These are phyloP conservation scores for Chouioia cunea DNA, from an alignment of 2,888 invertebrate species.

Conservation along the genomic window DNA sequence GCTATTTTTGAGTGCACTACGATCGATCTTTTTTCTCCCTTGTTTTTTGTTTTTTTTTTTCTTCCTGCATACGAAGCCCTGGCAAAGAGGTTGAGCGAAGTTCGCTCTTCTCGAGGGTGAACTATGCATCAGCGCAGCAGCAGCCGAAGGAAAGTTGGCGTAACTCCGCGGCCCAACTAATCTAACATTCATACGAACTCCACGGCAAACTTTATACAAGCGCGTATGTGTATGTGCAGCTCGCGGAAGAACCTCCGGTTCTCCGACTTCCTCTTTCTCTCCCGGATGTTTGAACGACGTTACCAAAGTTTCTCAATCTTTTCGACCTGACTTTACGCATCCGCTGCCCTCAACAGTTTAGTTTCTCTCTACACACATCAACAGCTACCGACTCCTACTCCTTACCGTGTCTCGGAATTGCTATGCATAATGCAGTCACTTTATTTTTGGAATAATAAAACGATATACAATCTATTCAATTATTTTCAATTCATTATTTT, in stretches of 20 bases:
- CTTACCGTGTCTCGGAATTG: too few species aligned
- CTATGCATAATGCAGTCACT: too few species aligned
- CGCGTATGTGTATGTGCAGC: not conserved
- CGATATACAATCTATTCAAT: too few species aligned
- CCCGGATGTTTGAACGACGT: constrained; percentile 38
- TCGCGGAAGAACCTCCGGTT: constrained; percentile 22
- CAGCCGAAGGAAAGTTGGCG: constrained; percentile 59
- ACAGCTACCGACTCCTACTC: too few species aligned
- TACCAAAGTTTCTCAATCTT: constrained; percentile 42
- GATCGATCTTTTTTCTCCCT: constrained; percentile 47
- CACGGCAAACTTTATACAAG: constrained; percentile 32
- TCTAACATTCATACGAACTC: constrained; percentile 64
- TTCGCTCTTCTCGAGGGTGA: constrained; percentile 27
- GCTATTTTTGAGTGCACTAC: not conserved
- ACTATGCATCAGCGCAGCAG: constrained; percentile 55
- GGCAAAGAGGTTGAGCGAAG: constrained; percentile 36
- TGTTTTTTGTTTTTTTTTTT: constrained; percentile 33
- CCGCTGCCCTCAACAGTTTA: too few species aligned
- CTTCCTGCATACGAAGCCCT: constrained; percentile 20
- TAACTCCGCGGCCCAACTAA: constrained; percentile 64
- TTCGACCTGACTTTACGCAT: constrained; percentile 30
- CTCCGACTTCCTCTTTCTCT: constrained; percentile 35
- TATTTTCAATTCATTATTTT: too few species aligned
- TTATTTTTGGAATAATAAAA: too few species aligned
- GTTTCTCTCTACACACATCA: too few species aligned